Percentiles rank a stretch among this genome's conserved stretches.
These are phyloP conservation scores for Amyelois transitella DNA, from an alignment of 1,140 invertebrate genomes.

Conservation along the genomic window DNA sequence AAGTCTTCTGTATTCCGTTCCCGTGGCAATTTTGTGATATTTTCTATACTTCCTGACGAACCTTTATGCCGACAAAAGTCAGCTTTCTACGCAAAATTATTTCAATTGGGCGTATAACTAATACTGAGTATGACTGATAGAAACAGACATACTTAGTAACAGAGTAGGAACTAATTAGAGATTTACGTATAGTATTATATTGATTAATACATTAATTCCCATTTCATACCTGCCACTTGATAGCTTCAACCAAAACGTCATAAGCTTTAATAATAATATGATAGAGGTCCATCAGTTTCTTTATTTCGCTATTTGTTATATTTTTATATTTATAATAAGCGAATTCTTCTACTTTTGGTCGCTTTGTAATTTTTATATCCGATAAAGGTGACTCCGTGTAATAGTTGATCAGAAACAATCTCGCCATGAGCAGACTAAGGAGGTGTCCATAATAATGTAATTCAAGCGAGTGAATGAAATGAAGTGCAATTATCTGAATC, in stretches of 20 bases:
- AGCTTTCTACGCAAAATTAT: too few relatives aligned
- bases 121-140: too few relatives aligned
- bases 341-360: conserved; percentile 10
- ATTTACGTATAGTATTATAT: too few relatives aligned
- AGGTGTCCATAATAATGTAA: conserved; percentile 31
- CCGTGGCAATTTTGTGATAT: too few relatives aligned
- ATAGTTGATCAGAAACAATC: conserved; percentile 28
- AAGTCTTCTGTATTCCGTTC: too few relatives aligned
- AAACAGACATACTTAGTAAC: too few relatives aligned
- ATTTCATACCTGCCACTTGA: conserved; percentile 66
- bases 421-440: conserved; percentile 26
- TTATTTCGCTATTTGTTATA: conserved; percentile 26
- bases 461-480: conserved; percentile 23
- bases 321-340: conserved; percentile 8
- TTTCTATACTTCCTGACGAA: too few relatives aligned
- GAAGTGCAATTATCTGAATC: conserved; percentile 12
- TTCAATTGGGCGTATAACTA: too few relatives aligned
- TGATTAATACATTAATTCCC: too few relatives aligned
- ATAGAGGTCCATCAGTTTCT: conserved; percentile 45
- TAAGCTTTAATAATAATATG: conserved; percentile 42
- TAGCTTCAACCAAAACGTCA: conserved; percentile 40
- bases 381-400: conserved; percentile 26
- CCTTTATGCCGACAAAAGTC: too few relatives aligned
- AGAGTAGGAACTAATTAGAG: too few relatives aligned
- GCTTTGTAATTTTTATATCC: conserved; percentile 8